A percentile compares a stretch with the other conserved stretches of the same genome.
These are phyloP conservation scores for Archips xylosteana DNA, from an alignment of 2,888 invertebrate genomes.

Conservation along the genomic window DNA sequence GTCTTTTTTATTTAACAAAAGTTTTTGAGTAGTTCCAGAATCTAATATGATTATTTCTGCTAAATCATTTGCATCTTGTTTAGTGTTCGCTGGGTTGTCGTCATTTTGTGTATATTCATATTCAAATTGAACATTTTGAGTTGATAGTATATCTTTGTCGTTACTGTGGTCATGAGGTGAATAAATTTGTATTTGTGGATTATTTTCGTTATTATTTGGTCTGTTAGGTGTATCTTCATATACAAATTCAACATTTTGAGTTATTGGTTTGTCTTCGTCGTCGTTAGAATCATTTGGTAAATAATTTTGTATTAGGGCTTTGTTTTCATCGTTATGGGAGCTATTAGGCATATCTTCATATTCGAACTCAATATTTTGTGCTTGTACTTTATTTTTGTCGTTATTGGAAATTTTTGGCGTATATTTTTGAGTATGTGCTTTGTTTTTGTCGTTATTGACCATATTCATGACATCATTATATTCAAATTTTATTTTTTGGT, in stretches of 20 bases:
- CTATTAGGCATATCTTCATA: no score
- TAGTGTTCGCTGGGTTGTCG: neutral
- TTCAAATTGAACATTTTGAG: neutral
- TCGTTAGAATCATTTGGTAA: neutral
- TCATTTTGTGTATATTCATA: neutral
- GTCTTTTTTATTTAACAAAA: constrained; percentile 1
- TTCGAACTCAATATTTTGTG: no score
- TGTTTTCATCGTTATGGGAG: neutral
- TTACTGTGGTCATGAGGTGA: neutral
- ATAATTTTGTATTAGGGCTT: neutral
- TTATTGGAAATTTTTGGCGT: no score
- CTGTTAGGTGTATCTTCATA: no score
- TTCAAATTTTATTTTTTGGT: neutral
- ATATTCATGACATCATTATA: neutral
- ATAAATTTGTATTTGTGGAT: neutral
- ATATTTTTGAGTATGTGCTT: neutral
- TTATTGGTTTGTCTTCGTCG: neutral
- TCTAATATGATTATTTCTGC: constrained; percentile 1
- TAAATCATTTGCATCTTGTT: neutral
- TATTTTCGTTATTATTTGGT: neutral
- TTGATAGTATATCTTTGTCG: neutral
- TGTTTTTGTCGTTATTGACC: neutral
- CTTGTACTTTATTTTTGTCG: neutral
- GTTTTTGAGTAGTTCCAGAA: neutral
- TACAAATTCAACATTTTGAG: neutral